Conservation (phyloP, 2,888 invertebrate species). For the Hydriomena furcata region DNA sequence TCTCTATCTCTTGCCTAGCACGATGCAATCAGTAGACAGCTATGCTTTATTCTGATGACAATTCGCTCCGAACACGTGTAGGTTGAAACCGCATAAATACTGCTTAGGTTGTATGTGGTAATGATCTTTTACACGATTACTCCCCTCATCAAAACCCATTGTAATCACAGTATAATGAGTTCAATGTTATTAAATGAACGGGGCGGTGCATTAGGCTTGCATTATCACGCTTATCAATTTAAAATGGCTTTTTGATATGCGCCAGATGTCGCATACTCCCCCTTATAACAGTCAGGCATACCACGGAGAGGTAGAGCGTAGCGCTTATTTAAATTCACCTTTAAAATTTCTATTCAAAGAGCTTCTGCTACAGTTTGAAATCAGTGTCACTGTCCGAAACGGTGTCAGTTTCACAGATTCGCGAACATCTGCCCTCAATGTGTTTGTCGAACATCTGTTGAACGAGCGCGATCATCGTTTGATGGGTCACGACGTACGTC, state of each 20-base stretch:
- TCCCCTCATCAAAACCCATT: constrained; percentile 54
- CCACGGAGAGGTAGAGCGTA: constrained; percentile 6
- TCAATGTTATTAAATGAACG: constrained; percentile 70
- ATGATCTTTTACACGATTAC: constrained; percentile 49
- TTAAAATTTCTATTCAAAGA: constrained; percentile 26
- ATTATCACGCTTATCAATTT: constrained; percentile 76
- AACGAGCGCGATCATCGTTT: constrained; percentile 42
- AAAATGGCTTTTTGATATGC: constrained; percentile 69
- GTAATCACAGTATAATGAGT: constrained; percentile 69
- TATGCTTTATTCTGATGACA: constrained; percentile 47
- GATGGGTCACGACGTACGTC: constrained; percentile 34
- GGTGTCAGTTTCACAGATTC: constrained; percentile 53
- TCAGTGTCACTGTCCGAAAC: constrained; percentile 51
- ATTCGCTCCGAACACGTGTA: constrained; percentile 65
- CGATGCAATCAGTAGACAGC: no score
- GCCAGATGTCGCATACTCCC: constrained; percentile 68
- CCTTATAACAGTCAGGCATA: constrained; percentile 36
- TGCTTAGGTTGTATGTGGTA: constrained; percentile 44
- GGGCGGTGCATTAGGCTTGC: constrained; percentile 70
- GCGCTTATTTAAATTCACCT: constrained; percentile 15
- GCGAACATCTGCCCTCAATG: constrained; percentile 67
- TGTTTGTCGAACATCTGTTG: constrained; percentile 70
- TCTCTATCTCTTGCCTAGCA: no score
- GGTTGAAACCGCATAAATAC: constrained; percentile 41
- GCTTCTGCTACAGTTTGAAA: constrained; percentile 42